These are phyloP conservation scores for Oeneis ivallda DNA, from an alignment of 2,888 invertebrate species.

Conservation along the genomic window DNA sequence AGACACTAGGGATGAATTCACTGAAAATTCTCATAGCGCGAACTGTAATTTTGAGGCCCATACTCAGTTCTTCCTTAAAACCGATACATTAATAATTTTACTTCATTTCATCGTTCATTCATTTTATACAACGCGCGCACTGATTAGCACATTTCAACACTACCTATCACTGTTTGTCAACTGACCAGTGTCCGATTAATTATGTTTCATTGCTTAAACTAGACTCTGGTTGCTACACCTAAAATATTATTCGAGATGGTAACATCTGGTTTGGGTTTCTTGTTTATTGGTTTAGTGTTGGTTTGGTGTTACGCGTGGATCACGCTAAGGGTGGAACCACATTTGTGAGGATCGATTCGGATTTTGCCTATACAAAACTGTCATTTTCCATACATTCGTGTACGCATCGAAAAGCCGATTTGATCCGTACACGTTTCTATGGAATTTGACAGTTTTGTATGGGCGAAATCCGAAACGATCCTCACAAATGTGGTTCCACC, in stretches of 20 bases:
- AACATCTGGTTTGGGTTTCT: conserved; percentile 31
- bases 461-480: no score
- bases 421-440: no score
- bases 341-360: no score
- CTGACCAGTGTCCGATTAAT: conserved; percentile 4
- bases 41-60: conserved; percentile 1
- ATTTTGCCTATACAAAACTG: no score
- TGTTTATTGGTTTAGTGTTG: conserved; percentile 36
- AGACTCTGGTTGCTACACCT: conserved; percentile 45
- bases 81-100: conserved; percentile 8
- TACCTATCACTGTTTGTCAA: conserved; percentile 28
- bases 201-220: conserved; percentile 40
- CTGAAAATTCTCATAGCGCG: neutral
- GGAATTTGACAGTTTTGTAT: no score
- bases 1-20: neutral
- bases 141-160: conserved; percentile 51
- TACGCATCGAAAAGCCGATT: no score
- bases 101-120: neutral
- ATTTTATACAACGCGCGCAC: neutral
- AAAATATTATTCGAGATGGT: conserved; percentile 30
- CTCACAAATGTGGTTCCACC: no score
- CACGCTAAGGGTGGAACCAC: no score
- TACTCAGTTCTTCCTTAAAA: conserved; percentile 38
- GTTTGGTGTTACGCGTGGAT: conserved; percentile 31
- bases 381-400: no score